Evolutionary conservation across 2,888 invertebrate genomes (phyloP), one percentile per base, ranked within the genome.

Genomic region (Scaptomyza reducta): DNA sequence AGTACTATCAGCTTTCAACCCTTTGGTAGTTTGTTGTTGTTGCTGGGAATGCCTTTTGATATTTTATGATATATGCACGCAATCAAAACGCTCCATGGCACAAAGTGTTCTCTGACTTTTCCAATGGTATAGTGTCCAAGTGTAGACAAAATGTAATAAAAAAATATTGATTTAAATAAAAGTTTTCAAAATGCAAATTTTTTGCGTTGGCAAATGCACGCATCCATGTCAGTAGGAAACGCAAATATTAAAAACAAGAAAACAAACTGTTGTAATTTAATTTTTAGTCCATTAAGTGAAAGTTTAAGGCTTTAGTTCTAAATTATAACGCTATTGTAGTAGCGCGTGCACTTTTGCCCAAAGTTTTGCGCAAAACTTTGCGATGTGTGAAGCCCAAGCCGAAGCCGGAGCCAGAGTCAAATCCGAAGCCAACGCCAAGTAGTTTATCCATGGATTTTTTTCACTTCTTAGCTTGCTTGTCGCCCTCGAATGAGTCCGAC

Each of bases 271-370:
- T 42, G 40, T 42, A 59, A 61, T 74, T 72, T 61, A 50, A 76
- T 61, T 61, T 63, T 40, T 40, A 55, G 54, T 58, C 46, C 70
- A 54, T 70, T 54, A 65, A 53, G 75, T 50, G 68, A 78, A 81
- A 87, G 75, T 78, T 75, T 27, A 44, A 45, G 68, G 62, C 49
- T 47, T 60, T 78, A 70, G 68, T 82, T 76, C 83, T 56, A 67
- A 87, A 82, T 79, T 82, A 85, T 83, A 71, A 60, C 70, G 70
- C 80, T 60, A 70, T 84, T 70, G 79, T 85, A 59, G 47, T 18
- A 27, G 56, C 22, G 53, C 10, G 42, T 56, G 42, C 57, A 65
- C 33, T 74, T 70, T 41, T 4, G 31, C 22, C 31, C 47, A 58
- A 78, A 27, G 70, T 76, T 68, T 18, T 25, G 47, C 16, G n/a